Evolutionary conservation across 1,140 invertebrate species (phyloP), one percentile per base, ranked within the genome.

Genomic region (Tyrophagus putrescentiae): DNA sequence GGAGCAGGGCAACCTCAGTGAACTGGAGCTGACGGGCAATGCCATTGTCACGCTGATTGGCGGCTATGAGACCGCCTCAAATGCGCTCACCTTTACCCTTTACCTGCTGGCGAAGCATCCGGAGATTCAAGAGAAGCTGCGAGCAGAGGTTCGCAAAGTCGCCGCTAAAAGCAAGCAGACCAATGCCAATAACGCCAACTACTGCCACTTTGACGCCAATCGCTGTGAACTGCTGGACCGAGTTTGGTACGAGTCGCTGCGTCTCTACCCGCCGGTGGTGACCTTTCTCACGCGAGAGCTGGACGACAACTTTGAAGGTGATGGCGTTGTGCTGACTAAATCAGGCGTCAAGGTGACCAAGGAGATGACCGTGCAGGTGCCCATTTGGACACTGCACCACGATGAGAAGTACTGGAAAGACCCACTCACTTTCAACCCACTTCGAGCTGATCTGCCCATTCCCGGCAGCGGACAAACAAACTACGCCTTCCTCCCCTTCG

Each of bases 51-150:
- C 31, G n/a, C 60, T 61, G 1, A n/a, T 59, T 6, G 60, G 32
- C 9, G 74, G 74, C 11, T 73, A 69, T 56, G 71, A 72, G 59
- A 77, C 76, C 1, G 76, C 75, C 0, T 72, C 75, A 34, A 75
- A 68, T 25, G 68, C 72, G 0, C 61, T 77, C 7, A 68, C 71
- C 5, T 77, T 72, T 62, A 67, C 72, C 9, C 68, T 72, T 54
- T 75, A 75, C 62, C 69, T 74, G 59, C 67, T 78, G 60, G 71
- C 75, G 6, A 67, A 65, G 11, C 70, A 77, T 65, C 73, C 65
- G 25, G 68, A 75, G 4, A 66, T 74, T 27, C 76, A 78, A 62
- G 64, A 70, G 7, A 68, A 67, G 59, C 64, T 77, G 3, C 36
- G 50, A 5, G 45, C n/a, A 11, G 63, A 63, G 48, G 27, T 65